Base-by-base conservation (phyloP, 2,797 vertebrate genomes). In the Brotula barbata region DNA sequence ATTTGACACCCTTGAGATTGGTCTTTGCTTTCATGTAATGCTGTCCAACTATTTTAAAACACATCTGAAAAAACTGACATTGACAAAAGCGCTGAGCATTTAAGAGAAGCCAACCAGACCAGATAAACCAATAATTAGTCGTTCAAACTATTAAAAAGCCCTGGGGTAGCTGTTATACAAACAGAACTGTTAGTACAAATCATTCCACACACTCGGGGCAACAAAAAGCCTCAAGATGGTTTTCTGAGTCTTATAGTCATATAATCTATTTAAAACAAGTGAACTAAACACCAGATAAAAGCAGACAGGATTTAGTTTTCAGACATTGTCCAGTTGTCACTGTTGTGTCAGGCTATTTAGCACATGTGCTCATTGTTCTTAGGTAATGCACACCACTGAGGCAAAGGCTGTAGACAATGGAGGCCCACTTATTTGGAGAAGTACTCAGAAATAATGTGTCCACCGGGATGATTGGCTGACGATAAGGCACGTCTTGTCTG, bases 401-500 rank as follows among this genome's bases (percentile, higher is more conserved):
- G 14, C 23, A 11, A 39, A 0, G 1, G 16, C 25, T 69, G 42
- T 28, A 53, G 52, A 58, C 55, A 67, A 56, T 34, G 41, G 22
- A 49, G 43, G 57, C 58, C 45, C 49, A 65, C 54, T 58, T 64
- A 21, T 56, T 57, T 44, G 36, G 17, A n/a, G 19, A 15, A 3
- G 20, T 11, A 33, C 54, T 69, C 34, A 42, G 55, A 54, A 52
- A 48, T 10, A 46, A 45, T 8, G 13, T n/a, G 1, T 9, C 13
- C 37, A 34, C 45, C 34, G 41, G 22, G 23, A 14, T 3, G 22
- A 20, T 17, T 39, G 9, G 17, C 36, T 34, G 17, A 12, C 7
- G 59, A 75, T 70, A 71, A 69, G 13, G 50, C 68, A 74, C 54
- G 16, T 13, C 1, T 21, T 25, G 31, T 15, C 3, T 17, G 10